phyloP scores from a whole-genome alignment of 2,797 vertebrate genomes.

The Pseudochirops corinnae region DNA sequence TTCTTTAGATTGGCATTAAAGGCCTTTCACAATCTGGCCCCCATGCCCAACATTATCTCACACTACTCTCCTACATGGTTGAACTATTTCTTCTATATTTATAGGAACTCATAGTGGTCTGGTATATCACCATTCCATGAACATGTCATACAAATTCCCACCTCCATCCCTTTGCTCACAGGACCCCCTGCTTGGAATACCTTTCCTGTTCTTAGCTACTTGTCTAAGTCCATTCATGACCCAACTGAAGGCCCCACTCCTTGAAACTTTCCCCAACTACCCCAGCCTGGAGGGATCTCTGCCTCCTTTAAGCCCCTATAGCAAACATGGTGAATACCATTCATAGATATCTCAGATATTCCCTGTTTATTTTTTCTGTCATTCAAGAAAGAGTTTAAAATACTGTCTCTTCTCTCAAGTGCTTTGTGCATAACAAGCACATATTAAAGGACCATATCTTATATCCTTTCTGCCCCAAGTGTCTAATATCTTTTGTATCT shows the following conservation, averaged over 20 bases:
- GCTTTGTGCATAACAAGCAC: not conserved
- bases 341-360: not conserved
- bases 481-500: not conserved
- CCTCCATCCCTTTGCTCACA: not conserved
- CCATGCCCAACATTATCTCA: not conserved
- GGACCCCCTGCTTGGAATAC: not conserved
- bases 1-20: not conserved
- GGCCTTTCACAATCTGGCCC: not conserved
- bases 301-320: too few relatives aligned
- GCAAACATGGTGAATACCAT: not conserved
- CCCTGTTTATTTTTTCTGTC: not conserved
- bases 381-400: not conserved
- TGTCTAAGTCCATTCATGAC: not conserved
- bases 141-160: not conserved
- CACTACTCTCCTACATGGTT: not conserved
- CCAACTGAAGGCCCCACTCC: too few relatives aligned
- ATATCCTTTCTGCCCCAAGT: not conserved
- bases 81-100: not conserved
- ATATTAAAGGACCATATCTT: not conserved
- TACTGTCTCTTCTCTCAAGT: not conserved
- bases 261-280: too few relatives aligned
- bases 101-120: not conserved
- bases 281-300: too few relatives aligned
- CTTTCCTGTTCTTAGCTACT: not conserved
- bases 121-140: not conserved